Evolutionary conservation across 2,113 vertebrate species (phyloP), one percentile per base, ranked within the genome.

Genomic region (Rhynchomys soricoides): DNA sequence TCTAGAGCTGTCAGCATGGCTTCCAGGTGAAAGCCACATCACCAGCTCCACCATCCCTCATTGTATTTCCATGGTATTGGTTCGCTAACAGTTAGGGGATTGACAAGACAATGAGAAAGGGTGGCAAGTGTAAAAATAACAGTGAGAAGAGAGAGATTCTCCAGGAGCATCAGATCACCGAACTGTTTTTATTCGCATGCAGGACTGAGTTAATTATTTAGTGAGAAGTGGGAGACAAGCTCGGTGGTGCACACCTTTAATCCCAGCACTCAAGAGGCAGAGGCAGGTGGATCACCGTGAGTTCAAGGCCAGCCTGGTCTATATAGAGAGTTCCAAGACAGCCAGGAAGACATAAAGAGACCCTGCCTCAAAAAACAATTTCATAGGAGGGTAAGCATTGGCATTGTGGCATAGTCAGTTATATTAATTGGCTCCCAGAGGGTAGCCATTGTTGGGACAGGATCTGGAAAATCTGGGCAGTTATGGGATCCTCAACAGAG

Each of bases 1-100:
- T 7, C 24, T 19, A 24, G 19, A 12, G 66, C 17, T 57, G 0
- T 1, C 0, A 16, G 7, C 24, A 85, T 0, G 3, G 77, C 21
- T 0, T 17, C 0, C 4, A 48, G 77, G 85, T 87, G 77, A 94
- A 91, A 89, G 6, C 94, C 86, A 97, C 62, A 37, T 2, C 1
- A 7, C 1, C 0, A 64, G 48, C 59, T 43, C 57, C 43, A 64
- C 45, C 31, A 74, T 93, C 95, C 82, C 48, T 93, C 95, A 74
- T 29, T 94, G 57, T 85, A 0, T 89, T 37, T 55, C 86, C 9
- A 37, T 2, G 10, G 45, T 37, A 40, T 22, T 22, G 7, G 55
- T 34, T 43, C 1, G 43, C 55, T 34, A 31, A 68, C 66, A 22
- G 89, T 79, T 4, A 4, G 31, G 52, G 8, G 4, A 4, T 0